A percentile compares a stretch with the other conserved stretches of the same genome.
Evolutionary conservation across 2,888 invertebrate species (phyloP).

Genomic region (Orgyia antiqua): DNA sequence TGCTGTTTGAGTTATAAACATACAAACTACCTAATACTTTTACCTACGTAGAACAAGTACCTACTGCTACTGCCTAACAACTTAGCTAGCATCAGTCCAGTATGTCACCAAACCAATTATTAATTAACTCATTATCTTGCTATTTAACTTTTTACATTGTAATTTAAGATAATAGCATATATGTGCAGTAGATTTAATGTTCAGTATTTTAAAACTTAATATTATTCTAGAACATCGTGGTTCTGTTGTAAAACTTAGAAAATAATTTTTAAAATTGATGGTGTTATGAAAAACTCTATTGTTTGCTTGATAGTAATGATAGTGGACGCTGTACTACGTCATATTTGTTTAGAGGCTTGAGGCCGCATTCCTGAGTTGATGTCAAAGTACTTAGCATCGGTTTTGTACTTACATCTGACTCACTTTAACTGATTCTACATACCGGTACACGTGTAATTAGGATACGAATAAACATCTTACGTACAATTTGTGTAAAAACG

Average conservation of each 20-base stretch:
- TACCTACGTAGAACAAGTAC: no score
- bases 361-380: conserved; percentile 63
- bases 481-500: conserved; percentile 24
- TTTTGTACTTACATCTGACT: conserved; percentile 25
- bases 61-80: no score
- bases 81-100: no score
- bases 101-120: no score
- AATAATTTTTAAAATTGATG: conserved; percentile 10
- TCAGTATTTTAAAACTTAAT: no score
- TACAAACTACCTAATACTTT: no score
- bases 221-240: not conserved
- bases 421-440: conserved; percentile 13
- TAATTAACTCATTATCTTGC: no score
- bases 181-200: no score
- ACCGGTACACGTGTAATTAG: conserved; percentile 25
- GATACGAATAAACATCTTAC: conserved; percentile 30
- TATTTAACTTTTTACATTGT: no score
- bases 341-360: conserved; percentile 50
- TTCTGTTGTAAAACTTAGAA: conserved; percentile 21
- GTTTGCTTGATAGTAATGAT: conserved; percentile 53
- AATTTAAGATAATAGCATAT: no score
- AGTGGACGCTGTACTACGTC: conserved; percentile 42
- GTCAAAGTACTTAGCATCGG: conserved; percentile 59
- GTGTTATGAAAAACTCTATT: conserved; percentile 35
- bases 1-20: no score